Percentiles rank a stretch among this genome's conserved stretches.
These are phyloP conservation scores for Oppia nitens DNA, from an alignment of 1,140 invertebrate species.

Conservation along the genomic window DNA sequence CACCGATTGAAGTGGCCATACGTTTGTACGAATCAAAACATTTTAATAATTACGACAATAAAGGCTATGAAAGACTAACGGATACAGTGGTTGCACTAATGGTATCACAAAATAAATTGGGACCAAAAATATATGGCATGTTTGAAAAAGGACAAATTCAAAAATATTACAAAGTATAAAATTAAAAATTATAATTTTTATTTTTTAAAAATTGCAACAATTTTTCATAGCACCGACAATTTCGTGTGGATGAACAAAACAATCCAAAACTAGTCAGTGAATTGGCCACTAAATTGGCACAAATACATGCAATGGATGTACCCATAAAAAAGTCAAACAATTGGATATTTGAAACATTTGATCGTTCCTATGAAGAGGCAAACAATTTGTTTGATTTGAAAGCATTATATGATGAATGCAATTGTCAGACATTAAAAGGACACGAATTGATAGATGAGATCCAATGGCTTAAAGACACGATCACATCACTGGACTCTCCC, in stretches of 20 bases:
- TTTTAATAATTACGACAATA: not conserved
- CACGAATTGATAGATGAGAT: not conserved
- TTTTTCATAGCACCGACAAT: slow-evolving; percentile 8
- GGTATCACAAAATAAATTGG: not conserved
- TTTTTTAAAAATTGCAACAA: not conserved
- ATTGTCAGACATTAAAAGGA: not conserved
- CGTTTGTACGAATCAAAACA: not conserved
- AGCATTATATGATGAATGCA: not conserved
- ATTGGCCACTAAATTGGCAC: not conserved
- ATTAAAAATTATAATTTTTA: not conserved
- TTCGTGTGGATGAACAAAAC: not conserved
- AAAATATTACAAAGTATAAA: not conserved
- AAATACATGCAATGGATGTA: not conserved
- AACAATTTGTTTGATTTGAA: not conserved
- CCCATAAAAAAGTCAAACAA: not conserved
- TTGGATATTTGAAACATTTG: slow-evolving; percentile 1
- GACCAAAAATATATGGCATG: not conserved
- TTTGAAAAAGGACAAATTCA: not conserved
- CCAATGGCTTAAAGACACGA: not conserved
- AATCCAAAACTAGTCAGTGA: not conserved
- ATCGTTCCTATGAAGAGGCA: not conserved
- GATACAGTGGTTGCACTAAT: not conserved
- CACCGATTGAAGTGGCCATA: slow-evolving; percentile 4
- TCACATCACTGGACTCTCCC: not conserved
- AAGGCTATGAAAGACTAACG: not conserved